Evolutionary conservation across 1,140 invertebrate species (phyloP), one percentile per base, ranked within the genome.

Genomic region (Steinernema feltiae): DNA sequence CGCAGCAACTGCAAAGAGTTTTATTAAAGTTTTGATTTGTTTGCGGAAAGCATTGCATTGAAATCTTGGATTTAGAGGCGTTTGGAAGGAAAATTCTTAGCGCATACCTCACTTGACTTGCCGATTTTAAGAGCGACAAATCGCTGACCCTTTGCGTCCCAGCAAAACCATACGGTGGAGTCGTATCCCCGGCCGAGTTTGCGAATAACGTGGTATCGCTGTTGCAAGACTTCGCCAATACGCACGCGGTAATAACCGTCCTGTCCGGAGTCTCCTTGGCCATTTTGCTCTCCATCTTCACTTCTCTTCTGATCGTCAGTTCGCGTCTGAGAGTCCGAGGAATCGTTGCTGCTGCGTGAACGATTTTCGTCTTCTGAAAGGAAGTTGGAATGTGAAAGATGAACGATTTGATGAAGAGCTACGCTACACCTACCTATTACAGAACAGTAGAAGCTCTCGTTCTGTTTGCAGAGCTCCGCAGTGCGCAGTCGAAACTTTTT

Each of bases 181-280:
- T 98, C 98, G 87, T 98, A 95, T 75, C 95, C 95, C 95, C 95
- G 98, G 79, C 95, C 95, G 81, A 98, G 89, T 89, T 98, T 98
- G 78, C 95, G 91, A 78, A 95, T 92, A 81, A 97, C 93, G 90
- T 94, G 93, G 89, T 98, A 98, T 48, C 79, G 91, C 86, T 91
- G 91, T 87, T 93, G 89, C 88, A 97, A 97, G 72, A 97, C 89
- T 89, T 97, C 94, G 80, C 94, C 94, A 88, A 97, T 97, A 90
- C 93, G 94, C 69, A 98, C 94, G 79, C 94, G 94, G 90, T 97
- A 94, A 89, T 98, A 98, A 80, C 95, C 95, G 84, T 94, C 90
- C 90, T 80, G 94, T 84, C 92, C 92, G 87, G 97, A 98, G 87
- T 97, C 95, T 72, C 90, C 90, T 80, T 93, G 93, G 84, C 95